Percentiles rank a stretch among this genome's conserved stretches.
These are phyloP conservation scores for Masticophis lateralis DNA, from an alignment of 2,797 vertebrate species.

Conservation along the genomic window DNA sequence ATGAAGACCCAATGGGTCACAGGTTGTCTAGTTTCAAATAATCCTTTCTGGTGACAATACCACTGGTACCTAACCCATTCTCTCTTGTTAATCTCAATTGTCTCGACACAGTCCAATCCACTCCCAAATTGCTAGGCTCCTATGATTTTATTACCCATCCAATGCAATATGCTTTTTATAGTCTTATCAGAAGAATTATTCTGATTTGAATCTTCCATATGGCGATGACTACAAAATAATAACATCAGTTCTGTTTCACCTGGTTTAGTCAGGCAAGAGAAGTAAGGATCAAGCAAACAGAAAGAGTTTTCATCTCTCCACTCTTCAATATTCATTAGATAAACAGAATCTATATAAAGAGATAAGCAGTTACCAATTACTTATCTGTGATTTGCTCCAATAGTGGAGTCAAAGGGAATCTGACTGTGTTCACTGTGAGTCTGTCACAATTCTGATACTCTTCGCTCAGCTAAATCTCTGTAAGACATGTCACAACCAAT, in stretches of 20 bases:
- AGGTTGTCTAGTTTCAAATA: not conserved
- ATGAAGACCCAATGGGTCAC: not conserved
- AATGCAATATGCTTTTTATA: not conserved
- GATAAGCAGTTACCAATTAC: not conserved
- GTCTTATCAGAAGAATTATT: not conserved
- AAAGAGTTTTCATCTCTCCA: not conserved
- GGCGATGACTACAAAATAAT: not conserved
- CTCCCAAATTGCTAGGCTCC: not conserved
- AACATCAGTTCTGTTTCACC: not conserved
- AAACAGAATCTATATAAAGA: not conserved
- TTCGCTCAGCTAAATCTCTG: not conserved
- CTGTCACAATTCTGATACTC: not conserved
- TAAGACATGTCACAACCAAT: not conserved
- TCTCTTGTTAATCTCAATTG: not conserved
- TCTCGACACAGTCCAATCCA: not conserved
- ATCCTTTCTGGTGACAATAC: not conserved
- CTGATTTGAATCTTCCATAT: not conserved
- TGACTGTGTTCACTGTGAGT: not conserved
- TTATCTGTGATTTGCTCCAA: not conserved
- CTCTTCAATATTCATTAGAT: not conserved
- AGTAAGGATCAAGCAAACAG: not conserved
- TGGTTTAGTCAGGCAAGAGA: not conserved
- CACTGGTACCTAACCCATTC: not conserved
- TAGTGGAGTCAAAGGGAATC: not conserved
- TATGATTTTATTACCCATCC: not conserved